phyloP scores from a whole-genome alignment of 2,888 invertebrate genomes.

The Eurois occulta region DNA sequence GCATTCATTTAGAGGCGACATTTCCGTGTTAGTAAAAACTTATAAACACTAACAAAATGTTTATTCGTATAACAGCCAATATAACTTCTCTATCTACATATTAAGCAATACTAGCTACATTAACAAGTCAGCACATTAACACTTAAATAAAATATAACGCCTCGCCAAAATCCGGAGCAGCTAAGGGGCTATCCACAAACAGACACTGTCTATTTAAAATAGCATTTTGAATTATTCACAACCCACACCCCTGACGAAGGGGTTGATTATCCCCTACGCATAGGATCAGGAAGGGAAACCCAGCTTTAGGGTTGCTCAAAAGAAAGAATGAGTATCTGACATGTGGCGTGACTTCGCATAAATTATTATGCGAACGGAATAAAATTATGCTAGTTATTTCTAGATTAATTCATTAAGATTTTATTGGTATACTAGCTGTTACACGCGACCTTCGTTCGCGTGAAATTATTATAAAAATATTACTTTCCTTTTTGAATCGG shows the following conservation, averaged over 20 bases:
- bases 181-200: constrained; percentile 66
- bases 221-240: constrained; percentile 82
- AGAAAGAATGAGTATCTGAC: constrained; percentile 68
- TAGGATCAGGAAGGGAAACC: constrained; percentile 76
- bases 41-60: neutral
- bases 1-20: neutral
- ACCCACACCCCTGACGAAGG: constrained; percentile 74
- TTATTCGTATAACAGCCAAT: neutral
- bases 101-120: neutral
- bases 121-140: constrained; percentile 55
- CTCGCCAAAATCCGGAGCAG: constrained; percentile 54
- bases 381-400: constrained; percentile 31
- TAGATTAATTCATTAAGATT: constrained; percentile 43
- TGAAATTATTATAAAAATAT: no score
- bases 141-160: constrained; percentile 61
- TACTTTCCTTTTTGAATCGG: no score
- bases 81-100: neutral
- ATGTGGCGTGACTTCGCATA: constrained; percentile 62
- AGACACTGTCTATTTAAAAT: constrained; percentile 76
- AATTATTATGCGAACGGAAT: constrained; percentile 43
- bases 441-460: no score
- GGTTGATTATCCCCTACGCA: constrained; percentile 79
- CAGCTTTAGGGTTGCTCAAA: constrained; percentile 68
- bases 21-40: neutral
- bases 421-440: neutral